Conservation (phyloP, 2,113 vertebrate genomes). For the Acrocephalus arundinaceus region DNA sequence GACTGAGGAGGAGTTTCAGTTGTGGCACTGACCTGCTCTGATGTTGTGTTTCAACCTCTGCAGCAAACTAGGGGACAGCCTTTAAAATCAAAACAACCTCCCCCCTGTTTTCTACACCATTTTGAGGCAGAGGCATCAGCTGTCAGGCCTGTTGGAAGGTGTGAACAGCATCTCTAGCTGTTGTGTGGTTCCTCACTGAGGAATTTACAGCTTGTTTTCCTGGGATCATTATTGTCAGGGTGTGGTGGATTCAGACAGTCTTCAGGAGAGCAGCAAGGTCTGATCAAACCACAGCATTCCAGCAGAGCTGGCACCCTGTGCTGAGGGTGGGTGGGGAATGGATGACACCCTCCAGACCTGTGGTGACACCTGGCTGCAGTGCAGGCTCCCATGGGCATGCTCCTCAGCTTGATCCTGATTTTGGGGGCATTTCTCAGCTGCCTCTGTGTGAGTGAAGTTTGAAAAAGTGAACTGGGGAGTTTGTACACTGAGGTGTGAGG, state of each 20-base stretch:
- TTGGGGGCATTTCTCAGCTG: not conserved
- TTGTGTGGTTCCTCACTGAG: not conserved
- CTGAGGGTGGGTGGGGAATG: not conserved
- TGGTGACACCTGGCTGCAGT: not conserved
- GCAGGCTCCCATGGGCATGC: not conserved
- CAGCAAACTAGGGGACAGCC: not conserved
- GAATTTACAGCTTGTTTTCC: not conserved
- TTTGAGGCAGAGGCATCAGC: not conserved
- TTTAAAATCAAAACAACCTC: not conserved
- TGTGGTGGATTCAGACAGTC: not conserved
- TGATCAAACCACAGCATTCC: not conserved
- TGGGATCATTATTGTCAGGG: not conserved
- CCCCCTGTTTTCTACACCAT: not conserved
- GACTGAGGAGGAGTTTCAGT: not conserved
- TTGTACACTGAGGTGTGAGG: not conserved
- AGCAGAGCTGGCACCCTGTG: not conserved
- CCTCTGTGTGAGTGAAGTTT: not conserved
- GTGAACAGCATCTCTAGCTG: not conserved
- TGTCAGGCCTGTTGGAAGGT: not conserved
- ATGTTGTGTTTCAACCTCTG: not conserved
- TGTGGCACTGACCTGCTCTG: not conserved
- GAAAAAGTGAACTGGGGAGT: not conserved
- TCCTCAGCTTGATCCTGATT: not conserved
- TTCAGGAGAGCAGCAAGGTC: not conserved
- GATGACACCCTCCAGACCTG: not conserved